Percentiles rank a stretch among this genome's conserved stretches.
Conservation (phyloP, 92 coral and sea anemone species). For the Meandrina meandrites region DNA sequence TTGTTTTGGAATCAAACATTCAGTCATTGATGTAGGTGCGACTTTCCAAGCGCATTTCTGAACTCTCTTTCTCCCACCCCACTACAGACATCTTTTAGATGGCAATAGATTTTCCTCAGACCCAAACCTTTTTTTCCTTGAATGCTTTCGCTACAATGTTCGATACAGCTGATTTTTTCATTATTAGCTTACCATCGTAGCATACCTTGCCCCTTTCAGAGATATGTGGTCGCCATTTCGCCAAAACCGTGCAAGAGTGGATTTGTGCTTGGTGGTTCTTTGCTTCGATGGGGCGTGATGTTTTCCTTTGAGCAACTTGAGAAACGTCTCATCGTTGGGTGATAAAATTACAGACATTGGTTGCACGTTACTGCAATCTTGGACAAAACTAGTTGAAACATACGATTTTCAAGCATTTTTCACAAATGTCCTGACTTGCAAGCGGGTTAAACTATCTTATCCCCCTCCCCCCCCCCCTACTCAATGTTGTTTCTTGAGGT, state of each 20-base stretch:
- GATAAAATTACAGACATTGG: conserved; percentile 21
- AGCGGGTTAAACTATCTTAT: too few species aligned
- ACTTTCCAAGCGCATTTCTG: conserved; percentile 37
- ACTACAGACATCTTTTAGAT: conserved; percentile 49
- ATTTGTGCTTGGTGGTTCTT: conserved; percentile 27
- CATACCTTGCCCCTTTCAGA: conserved; percentile 29
- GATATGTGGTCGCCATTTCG: conserved; percentile 41
- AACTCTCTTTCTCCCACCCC: conserved; percentile 65
- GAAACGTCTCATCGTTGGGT: conserved; percentile 53
- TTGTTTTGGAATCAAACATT: conserved; percentile 55
- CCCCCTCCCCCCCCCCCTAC: too few species aligned
- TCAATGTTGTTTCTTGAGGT: too few species aligned
- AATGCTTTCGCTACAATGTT: conserved; percentile 32
- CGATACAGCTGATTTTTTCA: conserved; percentile 27
- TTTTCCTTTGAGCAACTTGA: conserved; percentile 49
- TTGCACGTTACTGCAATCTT: conserved; percentile 7
- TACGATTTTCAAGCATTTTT: too few species aligned
- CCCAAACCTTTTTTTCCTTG: conserved; percentile 56
- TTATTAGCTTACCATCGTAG: conserved; percentile 42
- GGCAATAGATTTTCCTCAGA: conserved; percentile 55
- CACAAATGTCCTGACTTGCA: too few species aligned
- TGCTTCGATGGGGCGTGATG: conserved; percentile 35
- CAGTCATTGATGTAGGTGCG: conserved; percentile 52
- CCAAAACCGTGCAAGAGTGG: conserved; percentile 59
- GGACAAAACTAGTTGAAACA: too few species aligned